Percentiles rank a stretch among this genome's conserved stretches.
Conservation (phyloP, 2,797 vertebrate species). For the Pseudochaenichthys georgianus region DNA sequence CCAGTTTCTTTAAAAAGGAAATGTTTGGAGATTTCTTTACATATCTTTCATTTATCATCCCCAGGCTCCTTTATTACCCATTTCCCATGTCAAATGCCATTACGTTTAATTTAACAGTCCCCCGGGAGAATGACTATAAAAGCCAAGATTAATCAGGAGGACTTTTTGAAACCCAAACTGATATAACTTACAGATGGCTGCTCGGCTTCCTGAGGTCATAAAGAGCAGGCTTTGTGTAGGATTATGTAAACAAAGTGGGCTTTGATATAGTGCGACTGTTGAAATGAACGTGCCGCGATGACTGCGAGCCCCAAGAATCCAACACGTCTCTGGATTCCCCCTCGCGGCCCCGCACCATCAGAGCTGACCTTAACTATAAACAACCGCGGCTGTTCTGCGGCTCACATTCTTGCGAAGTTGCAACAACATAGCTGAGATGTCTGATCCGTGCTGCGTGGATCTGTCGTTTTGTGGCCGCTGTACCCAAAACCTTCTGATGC, state of each 20-base stretch:
- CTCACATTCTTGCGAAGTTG: slow-evolving; percentile 71
- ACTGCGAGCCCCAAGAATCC: slow-evolving; percentile 71
- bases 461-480: slow-evolving; percentile 35
- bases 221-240: slow-evolving; percentile 71
- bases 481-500: slow-evolving; percentile 38
- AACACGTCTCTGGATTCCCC: slow-evolving; percentile 66
- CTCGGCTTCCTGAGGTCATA: slow-evolving; percentile 68
- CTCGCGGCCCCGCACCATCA: slow-evolving; percentile 61
- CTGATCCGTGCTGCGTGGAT: slow-evolving; percentile 52
- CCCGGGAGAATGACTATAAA: slow-evolving; percentile 68
- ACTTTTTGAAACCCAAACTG: slow-evolving; percentile 69
- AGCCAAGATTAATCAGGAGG: slow-evolving; percentile 76
- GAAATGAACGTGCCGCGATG: slow-evolving; percentile 61
- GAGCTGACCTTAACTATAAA: slow-evolving; percentile 71
- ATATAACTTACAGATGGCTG: slow-evolving; percentile 81
- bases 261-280: slow-evolving; percentile 74
- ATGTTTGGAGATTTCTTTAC: slow-evolving; percentile 76
- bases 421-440: slow-evolving; percentile 76
- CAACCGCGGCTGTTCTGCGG: slow-evolving; percentile 54
- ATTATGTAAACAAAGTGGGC: slow-evolving; percentile 75
- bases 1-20: slow-evolving; percentile 60
- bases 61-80: slow-evolving; percentile 69
- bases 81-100: slow-evolving; percentile 79
- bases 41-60: slow-evolving; percentile 74
- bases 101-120: slow-evolving; percentile 70